These are phyloP conservation scores for Drosophila elegans DNA, from an alignment of 1,140 invertebrate species.

Conservation along the genomic window DNA sequence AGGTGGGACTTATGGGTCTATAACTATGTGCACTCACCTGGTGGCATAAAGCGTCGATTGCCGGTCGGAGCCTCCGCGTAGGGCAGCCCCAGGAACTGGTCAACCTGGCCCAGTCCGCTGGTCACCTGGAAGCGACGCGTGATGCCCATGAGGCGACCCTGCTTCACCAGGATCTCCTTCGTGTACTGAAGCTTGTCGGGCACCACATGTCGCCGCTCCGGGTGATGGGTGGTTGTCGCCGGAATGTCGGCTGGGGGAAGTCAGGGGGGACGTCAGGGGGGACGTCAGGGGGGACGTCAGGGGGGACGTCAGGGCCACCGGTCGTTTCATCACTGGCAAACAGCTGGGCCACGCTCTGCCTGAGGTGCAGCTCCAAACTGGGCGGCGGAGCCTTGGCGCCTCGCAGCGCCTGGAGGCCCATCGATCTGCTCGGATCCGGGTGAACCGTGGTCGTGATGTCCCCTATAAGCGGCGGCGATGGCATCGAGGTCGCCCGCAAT, in stretches of 20 bases:
- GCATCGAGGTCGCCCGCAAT: slow-evolving; percentile 61
- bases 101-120: slow-evolving; percentile 86
- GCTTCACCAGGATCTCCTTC: slow-evolving; percentile 86
- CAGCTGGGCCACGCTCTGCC: slow-evolving; percentile 47
- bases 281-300: slow-evolving; percentile 24
- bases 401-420: slow-evolving; percentile 42
- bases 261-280: slow-evolving; percentile 33
- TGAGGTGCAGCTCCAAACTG: slow-evolving; percentile 60
- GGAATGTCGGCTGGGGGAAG: slow-evolving; percentile 29
- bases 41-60: slow-evolving; percentile 94
- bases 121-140: slow-evolving; percentile 86
- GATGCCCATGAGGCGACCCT: slow-evolving; percentile 87
- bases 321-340: slow-evolving; percentile 45
- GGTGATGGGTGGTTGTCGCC: slow-evolving; percentile 63
- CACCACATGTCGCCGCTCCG: slow-evolving; percentile 74
- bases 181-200: slow-evolving; percentile 83
- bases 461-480: slow-evolving; percentile 53
- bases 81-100: slow-evolving; percentile 91
- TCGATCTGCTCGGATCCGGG: slow-evolving; percentile 56
- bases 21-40: slow-evolving; percentile 85
- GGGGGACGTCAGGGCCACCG: slow-evolving; percentile 22
- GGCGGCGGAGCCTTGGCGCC: slow-evolving; percentile 40
- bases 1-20: no score
- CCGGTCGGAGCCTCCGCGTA: slow-evolving; percentile 96
- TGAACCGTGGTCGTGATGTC: slow-evolving; percentile 57